Evolutionary conservation across 92 coral and sea anemone genomes (phyloP), one percentile per base, ranked within the genome.

Genomic region (Umimayanthus kanabou): DNA sequence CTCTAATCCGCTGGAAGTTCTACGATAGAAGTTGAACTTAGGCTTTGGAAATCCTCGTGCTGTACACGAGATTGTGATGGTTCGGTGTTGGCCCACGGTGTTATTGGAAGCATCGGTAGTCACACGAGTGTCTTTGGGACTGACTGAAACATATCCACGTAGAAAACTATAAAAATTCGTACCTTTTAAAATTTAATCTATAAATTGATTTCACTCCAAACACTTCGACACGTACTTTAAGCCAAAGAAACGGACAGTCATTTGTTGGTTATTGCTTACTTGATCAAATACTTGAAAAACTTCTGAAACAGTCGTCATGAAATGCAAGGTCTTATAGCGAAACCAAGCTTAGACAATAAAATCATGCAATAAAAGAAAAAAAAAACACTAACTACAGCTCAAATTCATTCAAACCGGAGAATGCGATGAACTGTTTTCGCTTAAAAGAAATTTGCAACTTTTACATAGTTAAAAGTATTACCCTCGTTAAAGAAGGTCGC

Each of bases 21-120:
- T 73, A 72, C 85, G 92, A 84, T 55, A 95, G 61, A 97, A 95
- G 25, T 87, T 88, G 92, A 92, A 97, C 25, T 77, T 73, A 8
- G 99, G 97, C 45, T 69, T 65, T 55, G 99, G 99, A 85, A 84
- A 92, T 29, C 97, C 95, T 49, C 89, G 82, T 13, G 99, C 95
- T 18, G 81, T 82, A 86, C 99, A 97, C 67, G 89, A 88, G 88
- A 97, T 92, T 72, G 89, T 91, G 10, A 97, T 92, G 9, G 82
- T 70, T 47, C 87, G 80, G 4, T 95, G 94, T 39, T 82, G 91
- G 76, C 90, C 91, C 16, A 93, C 94, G 0, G 94, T 93, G 85
- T 95, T 90, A 1, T 81, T 73, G 14, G 88, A 76, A 40, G 90
- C 92, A 88, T 91, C 90, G 1, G 98, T 95, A 47, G 88, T 87